These are phyloP conservation scores for Paramormyrops kingsleyae DNA, from an alignment of 2,113 vertebrate genomes.

Conservation along the genomic window DNA sequence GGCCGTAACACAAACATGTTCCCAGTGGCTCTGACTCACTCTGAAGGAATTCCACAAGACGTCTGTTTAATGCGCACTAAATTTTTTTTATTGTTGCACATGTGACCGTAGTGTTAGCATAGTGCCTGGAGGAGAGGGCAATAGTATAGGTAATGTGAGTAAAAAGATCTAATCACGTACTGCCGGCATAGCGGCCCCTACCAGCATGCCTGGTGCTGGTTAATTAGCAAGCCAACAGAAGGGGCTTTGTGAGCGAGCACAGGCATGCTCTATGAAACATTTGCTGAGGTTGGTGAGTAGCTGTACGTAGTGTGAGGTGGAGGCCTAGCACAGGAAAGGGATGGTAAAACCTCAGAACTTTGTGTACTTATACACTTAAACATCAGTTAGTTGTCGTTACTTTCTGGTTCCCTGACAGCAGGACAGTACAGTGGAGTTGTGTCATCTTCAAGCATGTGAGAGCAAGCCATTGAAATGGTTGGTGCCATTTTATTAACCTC, in stretches of 20 bases:
- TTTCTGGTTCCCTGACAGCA: neutral
- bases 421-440: neutral
- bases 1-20: neutral
- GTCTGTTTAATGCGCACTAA: neutral
- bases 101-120: neutral
- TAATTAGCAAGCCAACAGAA: constrained; percentile 46
- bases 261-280: constrained; percentile 50
- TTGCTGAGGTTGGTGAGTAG: constrained; percentile 7
- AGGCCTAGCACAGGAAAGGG: neutral
- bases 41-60: neutral
- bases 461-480: neutral
- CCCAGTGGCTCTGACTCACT: neutral
- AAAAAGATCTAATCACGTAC: constrained; percentile 15
- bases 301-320: constrained; percentile 21
- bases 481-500: neutral
- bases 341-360: neutral
- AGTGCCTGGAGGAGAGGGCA: neutral
- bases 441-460: neutral
- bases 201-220: constrained; percentile 20
- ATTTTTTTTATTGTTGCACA: neutral
- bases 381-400: neutral
- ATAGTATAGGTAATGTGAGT: neutral
- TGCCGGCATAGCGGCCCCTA: constrained; percentile 11
- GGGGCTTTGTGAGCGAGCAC: constrained; percentile 47
- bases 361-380: neutral